Base-by-base conservation (phyloP, 2,888 invertebrate species). In the Apamea crenata region DNA sequence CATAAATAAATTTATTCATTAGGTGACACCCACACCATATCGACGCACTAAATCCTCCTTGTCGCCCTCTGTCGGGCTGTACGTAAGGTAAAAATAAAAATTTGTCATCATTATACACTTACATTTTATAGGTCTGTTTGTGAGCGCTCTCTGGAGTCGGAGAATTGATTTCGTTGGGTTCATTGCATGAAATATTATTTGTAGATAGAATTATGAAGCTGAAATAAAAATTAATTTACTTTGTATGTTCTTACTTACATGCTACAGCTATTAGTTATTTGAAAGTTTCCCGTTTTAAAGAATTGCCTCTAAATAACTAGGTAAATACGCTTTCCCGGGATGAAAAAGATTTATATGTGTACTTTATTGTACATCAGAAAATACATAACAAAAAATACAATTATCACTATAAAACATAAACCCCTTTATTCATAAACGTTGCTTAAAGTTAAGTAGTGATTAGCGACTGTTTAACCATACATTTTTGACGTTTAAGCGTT, bases 1-100 rank as follows among this genome's bases (percentile, higher is more conserved):
- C 94, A 94, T 94, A 96, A 96, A 96, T 96, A 96, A 96, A 96
- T 96, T 96, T 96, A 96, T 96, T 97, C 96, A 97, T 96, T 97
- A 96, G 95, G 95, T 93, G 95, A 96, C 97, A 96, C 96, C 97
- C 96, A 96, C 96, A 94, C 95, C 91, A 87, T 96, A 96, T 96
- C 96, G 93, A 92, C 93, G 92, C 94, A 95, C 94, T 97, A 97
- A 97, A 97, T 96, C 96, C 96, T 95, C 93, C 92, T 92, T 93
- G 95, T 95, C 95, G 95, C 94, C 94, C 95, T 92, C 95, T 94
- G 95, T 95, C 95, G 92, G 88, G 89, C 92, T 91, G 93, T 91
- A 92, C 91, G 92, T 90, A 92, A 94, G 91, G 91, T 92, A 91
- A 92, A 92, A 90, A 91, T 91, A 91, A 92, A 92, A 82, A 77